phyloP scores from a whole-genome alignment of 2,113 vertebrate species.

The Megaleporinus macrocephalus region DNA sequence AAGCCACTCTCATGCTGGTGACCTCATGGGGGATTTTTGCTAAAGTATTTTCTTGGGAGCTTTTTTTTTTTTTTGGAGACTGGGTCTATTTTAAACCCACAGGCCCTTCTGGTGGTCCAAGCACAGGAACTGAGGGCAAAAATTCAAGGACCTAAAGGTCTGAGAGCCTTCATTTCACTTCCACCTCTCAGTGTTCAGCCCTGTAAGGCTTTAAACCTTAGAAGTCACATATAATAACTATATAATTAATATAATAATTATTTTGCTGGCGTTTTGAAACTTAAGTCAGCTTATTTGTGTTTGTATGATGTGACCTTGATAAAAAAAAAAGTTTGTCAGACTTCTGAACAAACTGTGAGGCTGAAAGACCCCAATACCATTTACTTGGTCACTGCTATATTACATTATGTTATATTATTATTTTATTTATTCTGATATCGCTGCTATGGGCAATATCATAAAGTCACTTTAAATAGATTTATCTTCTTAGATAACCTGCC shows the following conservation, averaged over 20 bases:
- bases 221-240: neutral
- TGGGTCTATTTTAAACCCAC: slow-evolving; percentile 51
- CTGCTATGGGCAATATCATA: too few relatives aligned
- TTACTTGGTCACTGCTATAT: too few relatives aligned
- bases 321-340: too few relatives aligned
- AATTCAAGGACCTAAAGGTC: slow-evolving; percentile 41
- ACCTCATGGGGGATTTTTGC: slow-evolving; percentile 55
- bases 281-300: too few relatives aligned
- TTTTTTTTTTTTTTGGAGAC: slow-evolving; percentile 36
- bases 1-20: slow-evolving; percentile 24
- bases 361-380: too few relatives aligned
- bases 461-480: too few relatives aligned
- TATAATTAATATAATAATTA: neutral
- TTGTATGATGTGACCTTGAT: too few relatives aligned
- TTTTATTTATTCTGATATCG: too few relatives aligned
- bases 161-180: slow-evolving; percentile 11
- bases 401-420: too few relatives aligned
- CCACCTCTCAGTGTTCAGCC: neutral
- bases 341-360: too few relatives aligned
- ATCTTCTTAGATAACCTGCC: too few relatives aligned
- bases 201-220: neutral
- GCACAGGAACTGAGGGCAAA: slow-evolving; percentile 41
- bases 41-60: slow-evolving; percentile 17
- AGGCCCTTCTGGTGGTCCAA: slow-evolving; percentile 20
- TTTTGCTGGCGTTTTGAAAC: neutral